A percentile compares a stretch with the other conserved stretches of the same genome.
Evolutionary conservation across 1,140 invertebrate genomes (phyloP).

Genomic region (Leptonema lineaticorne): DNA sequence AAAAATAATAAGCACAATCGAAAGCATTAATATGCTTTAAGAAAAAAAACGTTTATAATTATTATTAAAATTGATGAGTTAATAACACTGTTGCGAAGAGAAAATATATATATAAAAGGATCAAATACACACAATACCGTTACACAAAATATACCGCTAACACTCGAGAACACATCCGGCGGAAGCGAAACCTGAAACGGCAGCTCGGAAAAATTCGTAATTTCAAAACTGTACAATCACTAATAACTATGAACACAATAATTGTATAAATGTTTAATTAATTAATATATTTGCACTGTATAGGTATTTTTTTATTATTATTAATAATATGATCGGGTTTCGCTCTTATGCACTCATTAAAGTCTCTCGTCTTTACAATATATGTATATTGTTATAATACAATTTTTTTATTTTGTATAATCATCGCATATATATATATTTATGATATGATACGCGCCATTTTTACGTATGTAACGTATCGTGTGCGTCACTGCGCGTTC

Average conservation of each 20-base stretch:
- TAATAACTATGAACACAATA: no score
- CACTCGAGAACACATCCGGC: slow-evolving; percentile 19
- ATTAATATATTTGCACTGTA: no score
- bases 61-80: slow-evolving; percentile 16
- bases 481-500: no score
- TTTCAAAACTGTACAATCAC: not conserved
- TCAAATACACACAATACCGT: slow-evolving; percentile 13
- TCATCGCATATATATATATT: no score
- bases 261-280: no score
- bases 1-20: slow-evolving; percentile 28
- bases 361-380: not conserved
- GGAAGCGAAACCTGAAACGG: slow-evolving; percentile 30
- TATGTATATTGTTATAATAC: no score
- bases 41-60: slow-evolving; percentile 38
- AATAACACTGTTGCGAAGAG: slow-evolving; percentile 17
- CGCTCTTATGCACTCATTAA: not conserved
- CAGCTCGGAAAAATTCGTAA: slow-evolving; percentile 5
- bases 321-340: not conserved
- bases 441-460: no score
- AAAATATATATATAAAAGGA: not conserved
- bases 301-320: not conserved
- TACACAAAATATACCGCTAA: slow-evolving; percentile 13
- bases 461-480: no score
- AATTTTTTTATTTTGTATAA: no score
- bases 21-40: no score